Evolutionary conservation across 2,113 vertebrate genomes (phyloP), one percentile per base, ranked within the genome.

Genomic region (Grammomys surdaster): DNA sequence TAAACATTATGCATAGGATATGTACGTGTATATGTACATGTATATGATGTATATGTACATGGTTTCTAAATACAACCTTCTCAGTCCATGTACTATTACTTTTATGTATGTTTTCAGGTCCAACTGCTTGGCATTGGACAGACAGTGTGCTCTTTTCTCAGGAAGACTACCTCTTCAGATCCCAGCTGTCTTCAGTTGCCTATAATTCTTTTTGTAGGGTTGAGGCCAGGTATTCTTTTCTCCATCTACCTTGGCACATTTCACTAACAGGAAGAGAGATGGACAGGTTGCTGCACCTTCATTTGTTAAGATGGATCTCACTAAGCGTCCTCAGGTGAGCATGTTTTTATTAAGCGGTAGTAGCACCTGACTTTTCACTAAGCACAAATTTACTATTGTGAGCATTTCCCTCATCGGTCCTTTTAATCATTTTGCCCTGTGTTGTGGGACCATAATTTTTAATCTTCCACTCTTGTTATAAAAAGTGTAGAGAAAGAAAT

Each of bases 211-310:
- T 12, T 22, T 58, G 22, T 58, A 82, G 80, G 36, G 36, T 40
- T n/a, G 20, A 40, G 11, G 20, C 20, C 36, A 60, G n/a, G 2
- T 60, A 9, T 24, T 60, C 22, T 40, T 82, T 16, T 40, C 36
- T 54, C 80, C n/a, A 16, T 28, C 36, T n/a, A 40, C 36, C 11
- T 82, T 28, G 4, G 6, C 69, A 63, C 36, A 51, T 60, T 70
- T 40, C 40, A 43, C 16, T 17, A 43, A n/a, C 63, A 67, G 70
- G 7, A 20, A 70, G n/a, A 60, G 14, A 75, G 1, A 22, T 3
- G 58, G 19, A 60, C 36, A 24, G 24, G 22, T 40, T 16, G 33
- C 40, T 2, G 5, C 0, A 33, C 14, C 0, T 19, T 58, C 28
- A 33, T 65, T 84, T 56, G 54, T 43, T 48, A 4, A 33, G 22